Conservation (phyloP, 2,797 vertebrate species). For the Eulemur albifrons region DNA sequence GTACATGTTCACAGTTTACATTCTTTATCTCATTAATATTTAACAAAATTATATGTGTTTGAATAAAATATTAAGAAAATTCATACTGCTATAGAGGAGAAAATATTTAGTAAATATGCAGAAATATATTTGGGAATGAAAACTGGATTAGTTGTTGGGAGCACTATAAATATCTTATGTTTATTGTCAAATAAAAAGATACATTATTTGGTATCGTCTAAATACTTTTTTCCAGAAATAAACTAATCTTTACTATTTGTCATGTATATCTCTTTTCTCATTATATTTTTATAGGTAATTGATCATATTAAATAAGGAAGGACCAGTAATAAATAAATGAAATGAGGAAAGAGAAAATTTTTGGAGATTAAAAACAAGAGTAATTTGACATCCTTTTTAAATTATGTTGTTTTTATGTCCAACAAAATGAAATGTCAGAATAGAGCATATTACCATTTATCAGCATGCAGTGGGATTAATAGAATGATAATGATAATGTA, state of each 20-base stretch:
- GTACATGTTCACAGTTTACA: background rate
- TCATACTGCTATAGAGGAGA: background rate
- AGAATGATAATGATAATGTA: background rate
- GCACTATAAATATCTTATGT: background rate
- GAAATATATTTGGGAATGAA: background rate
- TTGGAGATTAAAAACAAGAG: background rate
- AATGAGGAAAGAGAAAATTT: background rate
- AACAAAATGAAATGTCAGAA: background rate
- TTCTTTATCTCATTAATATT: background rate
- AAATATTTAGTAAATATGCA: background rate
- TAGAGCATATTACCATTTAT: background rate
- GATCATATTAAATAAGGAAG: background rate
- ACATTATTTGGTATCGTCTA: background rate
- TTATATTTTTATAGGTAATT: background rate
- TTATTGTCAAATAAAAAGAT: background rate
- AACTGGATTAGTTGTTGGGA: background rate
- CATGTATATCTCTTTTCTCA: rapidly evolving
- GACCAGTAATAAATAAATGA: background rate
- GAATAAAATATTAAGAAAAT: background rate
- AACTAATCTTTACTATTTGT: background rate
- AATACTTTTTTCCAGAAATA: background rate
- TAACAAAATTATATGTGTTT: background rate
- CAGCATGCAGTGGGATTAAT: background rate
- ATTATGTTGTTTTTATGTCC: background rate
- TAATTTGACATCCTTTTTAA: background rate